Percentiles rank a stretch among this genome's conserved stretches.
Conservation (phyloP, 2,888 invertebrate genomes). For the Sthenelais limicola region DNA sequence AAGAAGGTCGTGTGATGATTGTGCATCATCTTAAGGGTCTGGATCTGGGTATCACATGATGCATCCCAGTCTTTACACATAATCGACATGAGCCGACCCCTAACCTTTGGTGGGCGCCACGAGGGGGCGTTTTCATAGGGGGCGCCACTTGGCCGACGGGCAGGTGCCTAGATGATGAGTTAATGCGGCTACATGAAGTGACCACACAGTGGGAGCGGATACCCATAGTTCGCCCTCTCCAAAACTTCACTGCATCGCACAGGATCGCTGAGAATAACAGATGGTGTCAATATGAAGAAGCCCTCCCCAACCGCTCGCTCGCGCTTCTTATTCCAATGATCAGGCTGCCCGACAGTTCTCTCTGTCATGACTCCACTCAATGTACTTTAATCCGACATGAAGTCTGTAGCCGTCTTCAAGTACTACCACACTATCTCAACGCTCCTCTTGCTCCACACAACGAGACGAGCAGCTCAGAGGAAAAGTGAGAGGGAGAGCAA, state of each 20-base stretch:
- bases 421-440: no score
- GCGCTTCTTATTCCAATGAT: conserved; percentile 4
- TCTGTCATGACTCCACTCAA: conserved; percentile 8
- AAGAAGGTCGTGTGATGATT: no score
- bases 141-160: conserved; percentile 21
- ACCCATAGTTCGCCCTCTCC: neutral
- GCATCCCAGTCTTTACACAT: conserved; percentile 19
- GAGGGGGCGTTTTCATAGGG: conserved; percentile 1
- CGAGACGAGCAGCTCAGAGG: no score
- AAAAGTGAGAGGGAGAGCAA: no score
- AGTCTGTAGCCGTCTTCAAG: no score
- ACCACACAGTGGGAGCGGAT: conserved; percentile 27
- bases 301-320: no score
- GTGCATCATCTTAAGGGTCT: no score
- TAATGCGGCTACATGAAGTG: conserved; percentile 34
- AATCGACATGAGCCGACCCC: conserved; percentile 33
- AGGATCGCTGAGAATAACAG: neutral
- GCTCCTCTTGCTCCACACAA: no score
- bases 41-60: no score
- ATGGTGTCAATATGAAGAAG: conserved; percentile 24
- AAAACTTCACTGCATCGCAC: neutral
- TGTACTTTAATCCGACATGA: conserved; percentile 26
- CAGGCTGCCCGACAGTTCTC: conserved; percentile 3
- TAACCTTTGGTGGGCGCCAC: neutral
- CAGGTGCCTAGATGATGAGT: conserved; percentile 22